phyloP scores from a whole-genome alignment of 1,140 invertebrate species.

The Meloidogyne chitwoodi region DNA sequence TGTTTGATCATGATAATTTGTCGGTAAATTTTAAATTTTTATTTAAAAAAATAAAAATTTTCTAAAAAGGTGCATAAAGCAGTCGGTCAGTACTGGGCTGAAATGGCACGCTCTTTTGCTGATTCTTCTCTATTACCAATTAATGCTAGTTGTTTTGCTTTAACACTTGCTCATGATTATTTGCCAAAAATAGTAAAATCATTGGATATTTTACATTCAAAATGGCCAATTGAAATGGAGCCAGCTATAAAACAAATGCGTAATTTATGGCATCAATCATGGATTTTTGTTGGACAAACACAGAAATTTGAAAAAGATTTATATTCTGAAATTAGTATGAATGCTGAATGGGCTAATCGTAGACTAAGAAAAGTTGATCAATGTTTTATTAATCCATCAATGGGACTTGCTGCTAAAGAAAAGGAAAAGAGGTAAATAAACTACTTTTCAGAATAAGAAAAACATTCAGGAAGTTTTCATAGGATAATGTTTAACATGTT shows the following conservation, averaged over 20 bases:
- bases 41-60: neutral
- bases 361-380: conserved; percentile 46
- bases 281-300: conserved; percentile 28
- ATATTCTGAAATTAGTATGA: neutral
- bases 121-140: conserved; percentile 61
- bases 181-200: conserved; percentile 34
- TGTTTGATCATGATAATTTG: conserved; percentile 57
- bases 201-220: conserved; percentile 8
- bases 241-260: conserved; percentile 7
- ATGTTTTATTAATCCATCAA: conserved; percentile 52
- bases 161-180: conserved; percentile 35
- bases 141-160: conserved; percentile 42
- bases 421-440: neutral
- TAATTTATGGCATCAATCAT: conserved; percentile 26
- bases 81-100: conserved; percentile 57
- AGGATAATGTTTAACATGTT: too few species aligned
- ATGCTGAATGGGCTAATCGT: conserved; percentile 21
- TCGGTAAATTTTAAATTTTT: conserved; percentile 25
- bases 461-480: neutral
- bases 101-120: conserved; percentile 59
- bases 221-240: conserved; percentile 16
- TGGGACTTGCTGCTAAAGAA: conserved; percentile 7
- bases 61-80: conserved; percentile 51
- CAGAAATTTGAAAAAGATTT: conserved; percentile 30
- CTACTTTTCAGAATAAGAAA: neutral